These are phyloP conservation scores for Villa cingulata DNA, from an alignment of 2,888 invertebrate genomes.

Conservation along the genomic window DNA sequence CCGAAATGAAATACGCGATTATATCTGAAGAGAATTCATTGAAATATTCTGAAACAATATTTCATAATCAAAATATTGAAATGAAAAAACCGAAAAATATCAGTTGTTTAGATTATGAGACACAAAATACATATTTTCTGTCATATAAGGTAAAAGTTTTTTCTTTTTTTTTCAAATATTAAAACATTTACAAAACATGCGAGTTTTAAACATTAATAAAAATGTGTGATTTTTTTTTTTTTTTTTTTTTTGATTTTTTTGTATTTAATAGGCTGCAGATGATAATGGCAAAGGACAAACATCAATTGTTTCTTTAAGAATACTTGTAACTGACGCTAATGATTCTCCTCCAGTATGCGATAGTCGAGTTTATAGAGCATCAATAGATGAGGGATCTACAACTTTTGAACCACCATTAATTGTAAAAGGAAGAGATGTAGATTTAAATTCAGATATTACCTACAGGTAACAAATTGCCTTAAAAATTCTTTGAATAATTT, in stretches of 20 bases:
- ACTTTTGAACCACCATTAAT: conserved; percentile 66
- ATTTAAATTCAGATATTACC: conserved; percentile 64
- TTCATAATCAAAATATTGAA: not conserved
- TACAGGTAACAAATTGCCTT: conserved; percentile 46
- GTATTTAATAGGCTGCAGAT: conserved; percentile 80
- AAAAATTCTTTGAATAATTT: not conserved
- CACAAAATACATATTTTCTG: conserved; percentile 65
- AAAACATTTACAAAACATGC: too few relatives aligned
- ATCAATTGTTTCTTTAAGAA: conserved; percentile 63
- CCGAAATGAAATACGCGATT: conserved; percentile 27
- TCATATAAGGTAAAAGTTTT: conserved; percentile 56
- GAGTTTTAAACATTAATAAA: not conserved
- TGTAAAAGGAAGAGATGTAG: conserved; percentile 65
- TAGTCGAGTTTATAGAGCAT: conserved; percentile 60
- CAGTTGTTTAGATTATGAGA: conserved; percentile 75
- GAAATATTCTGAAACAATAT: not conserved
- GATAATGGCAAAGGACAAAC: conserved; percentile 67
- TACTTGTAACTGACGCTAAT: conserved; percentile 70
- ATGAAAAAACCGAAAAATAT: conserved; percentile 21
- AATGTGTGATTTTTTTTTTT: conserved; percentile 4
- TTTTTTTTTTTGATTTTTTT: conserved; percentile 1
- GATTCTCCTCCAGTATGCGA: conserved; percentile 79
- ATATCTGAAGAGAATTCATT: conserved; percentile 1
- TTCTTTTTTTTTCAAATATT: not conserved
- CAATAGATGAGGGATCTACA: conserved; percentile 73